Conservation (phyloP, 2,888 invertebrate genomes). For the Dynastes grantii region DNA sequence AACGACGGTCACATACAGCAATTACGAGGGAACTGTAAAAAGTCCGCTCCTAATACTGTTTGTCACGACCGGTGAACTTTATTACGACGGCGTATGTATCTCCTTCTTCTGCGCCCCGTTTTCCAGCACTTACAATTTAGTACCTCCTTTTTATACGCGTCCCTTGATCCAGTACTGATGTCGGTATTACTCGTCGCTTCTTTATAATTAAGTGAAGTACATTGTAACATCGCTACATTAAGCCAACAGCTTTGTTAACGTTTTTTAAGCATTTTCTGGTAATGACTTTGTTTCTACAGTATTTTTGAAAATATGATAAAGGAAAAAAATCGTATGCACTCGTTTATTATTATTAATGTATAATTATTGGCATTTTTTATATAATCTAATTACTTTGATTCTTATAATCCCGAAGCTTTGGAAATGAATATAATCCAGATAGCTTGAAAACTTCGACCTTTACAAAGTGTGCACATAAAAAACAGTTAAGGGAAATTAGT, state of each 20-base stretch:
- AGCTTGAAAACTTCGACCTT: too few relatives aligned
- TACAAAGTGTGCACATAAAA: too few relatives aligned
- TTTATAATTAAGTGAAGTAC: slow-evolving; percentile 22
- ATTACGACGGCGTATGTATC: slow-evolving; percentile 17
- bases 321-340: too few relatives aligned
- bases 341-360: too few relatives aligned
- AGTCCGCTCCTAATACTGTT: slow-evolving; percentile 18
- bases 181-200: slow-evolving; percentile 1
- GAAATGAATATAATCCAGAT: too few relatives aligned
- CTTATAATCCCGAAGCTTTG: too few relatives aligned
- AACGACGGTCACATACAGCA: slow-evolving; percentile 31
- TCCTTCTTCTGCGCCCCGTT: not conserved
- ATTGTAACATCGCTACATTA: slow-evolving; percentile 13
- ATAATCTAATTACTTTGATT: too few relatives aligned
- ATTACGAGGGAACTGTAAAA: slow-evolving; percentile 35
- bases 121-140: slow-evolving; percentile 23
- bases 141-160: not conserved
- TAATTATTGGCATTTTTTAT: too few relatives aligned
- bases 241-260: not conserved
- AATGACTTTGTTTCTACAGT: not conserved
- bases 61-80: slow-evolving; percentile 17
- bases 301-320: too few relatives aligned
- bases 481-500: too few relatives aligned
- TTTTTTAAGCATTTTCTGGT: not conserved
- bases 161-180: not conserved